These are phyloP conservation scores for Volucella zonaria DNA, from an alignment of 2,888 invertebrate genomes.

Conservation along the genomic window DNA sequence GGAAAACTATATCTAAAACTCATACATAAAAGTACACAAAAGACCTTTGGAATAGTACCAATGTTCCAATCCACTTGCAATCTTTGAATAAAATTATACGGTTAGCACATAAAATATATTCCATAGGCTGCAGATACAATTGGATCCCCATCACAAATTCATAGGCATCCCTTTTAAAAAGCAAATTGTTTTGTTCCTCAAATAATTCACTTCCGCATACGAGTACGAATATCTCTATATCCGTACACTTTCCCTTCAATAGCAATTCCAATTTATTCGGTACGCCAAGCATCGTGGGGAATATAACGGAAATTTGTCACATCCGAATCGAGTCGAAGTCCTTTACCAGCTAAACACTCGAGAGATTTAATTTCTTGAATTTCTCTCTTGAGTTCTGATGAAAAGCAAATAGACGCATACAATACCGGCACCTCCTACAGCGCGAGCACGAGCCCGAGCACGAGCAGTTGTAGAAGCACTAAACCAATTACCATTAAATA, in stretches of 20 bases:
- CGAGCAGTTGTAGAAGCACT: not conserved
- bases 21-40: too few relatives aligned
- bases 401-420: conserved; percentile 41
- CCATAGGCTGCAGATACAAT: conserved; percentile 7
- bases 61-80: conserved; percentile 20
- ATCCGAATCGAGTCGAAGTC: conserved; percentile 38
- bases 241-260: not conserved
- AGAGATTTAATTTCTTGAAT: conserved; percentile 37
- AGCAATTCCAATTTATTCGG: conserved; percentile 26
- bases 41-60: not conserved
- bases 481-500: conserved; percentile 44
- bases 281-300: conserved; percentile 20
- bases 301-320: conserved; percentile 53
- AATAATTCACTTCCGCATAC: not conserved
- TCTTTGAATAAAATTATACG: conserved; percentile 28
- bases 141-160: conserved; percentile 5
- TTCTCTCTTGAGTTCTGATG: conserved; percentile 29
- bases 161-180: not conserved
- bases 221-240: not conserved
- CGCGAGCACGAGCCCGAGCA: not conserved
- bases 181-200: conserved; percentile 7
- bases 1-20: too few relatives aligned
- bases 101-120: conserved; percentile 29
- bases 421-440: conserved; percentile 7
- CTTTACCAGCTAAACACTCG: conserved; percentile 34